Evolutionary conservation across 92 coral and sea anemone genomes (phyloP).

Genomic region (Montipora capitata): DNA sequence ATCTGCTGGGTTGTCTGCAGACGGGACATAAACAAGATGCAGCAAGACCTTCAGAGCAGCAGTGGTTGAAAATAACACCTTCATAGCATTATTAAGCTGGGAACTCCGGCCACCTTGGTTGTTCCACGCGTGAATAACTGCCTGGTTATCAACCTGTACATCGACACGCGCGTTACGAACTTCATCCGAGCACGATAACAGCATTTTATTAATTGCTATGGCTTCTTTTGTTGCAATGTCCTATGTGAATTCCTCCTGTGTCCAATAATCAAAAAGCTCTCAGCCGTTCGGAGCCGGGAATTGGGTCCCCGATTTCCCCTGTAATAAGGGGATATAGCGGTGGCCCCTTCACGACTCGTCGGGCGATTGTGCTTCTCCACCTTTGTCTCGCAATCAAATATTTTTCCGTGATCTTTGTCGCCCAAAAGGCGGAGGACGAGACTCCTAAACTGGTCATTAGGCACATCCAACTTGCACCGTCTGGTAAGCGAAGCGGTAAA

Average conservation of each 20-base stretch:
- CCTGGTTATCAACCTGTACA: too few species aligned
- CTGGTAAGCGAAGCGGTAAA: slow-evolving; percentile 34
- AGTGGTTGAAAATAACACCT: slow-evolving; percentile 23
- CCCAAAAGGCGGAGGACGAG: slow-evolving; percentile 40
- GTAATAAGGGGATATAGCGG: background rate
- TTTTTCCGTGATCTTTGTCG: slow-evolving; percentile 43
- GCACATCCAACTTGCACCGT: slow-evolving; percentile 24
- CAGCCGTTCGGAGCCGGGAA: background rate
- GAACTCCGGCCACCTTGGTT: background rate
- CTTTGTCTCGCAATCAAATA: slow-evolving; percentile 34
- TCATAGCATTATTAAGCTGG: too few species aligned
- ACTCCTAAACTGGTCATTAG: slow-evolving; percentile 17
- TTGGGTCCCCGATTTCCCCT: background rate
- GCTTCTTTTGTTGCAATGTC: too few species aligned
- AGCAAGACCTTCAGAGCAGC: slow-evolving; percentile 20
- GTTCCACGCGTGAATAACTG: background rate
- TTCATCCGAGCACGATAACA: too few species aligned
- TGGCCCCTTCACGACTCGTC: background rate
- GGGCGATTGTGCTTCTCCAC: slow-evolving; percentile 8
- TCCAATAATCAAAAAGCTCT: slow-evolving; percentile 49
- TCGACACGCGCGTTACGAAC: too few species aligned
- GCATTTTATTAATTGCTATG: too few species aligned
- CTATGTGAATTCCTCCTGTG: slow-evolving; percentile 27
- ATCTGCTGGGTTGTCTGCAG: too few species aligned
- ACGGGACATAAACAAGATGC: too few species aligned